phyloP scores from a whole-genome alignment of 2,888 invertebrate genomes.

The Drosophila anomalata region DNA sequence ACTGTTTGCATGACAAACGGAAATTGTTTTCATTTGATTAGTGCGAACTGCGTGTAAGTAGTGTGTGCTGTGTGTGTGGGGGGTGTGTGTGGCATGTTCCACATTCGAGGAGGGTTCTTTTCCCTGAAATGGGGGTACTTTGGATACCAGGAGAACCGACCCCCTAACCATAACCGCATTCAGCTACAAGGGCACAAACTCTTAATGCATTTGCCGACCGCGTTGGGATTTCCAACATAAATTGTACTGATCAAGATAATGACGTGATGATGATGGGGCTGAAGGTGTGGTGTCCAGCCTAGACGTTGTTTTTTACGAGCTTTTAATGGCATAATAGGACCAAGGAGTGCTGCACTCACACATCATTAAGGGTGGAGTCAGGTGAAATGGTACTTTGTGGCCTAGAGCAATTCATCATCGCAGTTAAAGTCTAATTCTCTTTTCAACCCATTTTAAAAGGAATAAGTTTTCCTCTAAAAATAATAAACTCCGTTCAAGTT shows the following conservation, averaged over 20 bases:
- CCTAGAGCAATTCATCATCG: constrained; percentile 16
- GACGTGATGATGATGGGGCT: constrained; percentile 21
- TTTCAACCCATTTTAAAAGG: constrained; percentile 3
- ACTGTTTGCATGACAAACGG: constrained; percentile 73
- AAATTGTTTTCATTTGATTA: constrained; percentile 76
- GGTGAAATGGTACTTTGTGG: constrained; percentile 9
- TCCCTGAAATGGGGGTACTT: constrained; percentile 11
- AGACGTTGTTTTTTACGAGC: constrained; percentile 36
- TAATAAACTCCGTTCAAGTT: neutral
- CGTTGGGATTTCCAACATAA: constrained; percentile 44
- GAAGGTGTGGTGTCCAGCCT: constrained; percentile 41
- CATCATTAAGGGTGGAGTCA: constrained; percentile 19
- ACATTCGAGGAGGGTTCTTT: constrained; percentile 4
- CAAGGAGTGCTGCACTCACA: constrained; percentile 35
- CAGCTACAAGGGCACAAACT: constrained; percentile 66
- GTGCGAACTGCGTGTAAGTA: constrained; percentile 49
- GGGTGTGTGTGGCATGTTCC: constrained; percentile 17
- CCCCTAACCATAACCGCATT: constrained; percentile 49
- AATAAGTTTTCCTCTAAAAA: neutral
- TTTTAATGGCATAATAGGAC: constrained; percentile 40
- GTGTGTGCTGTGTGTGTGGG: constrained; percentile 17
- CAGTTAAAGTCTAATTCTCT: constrained; percentile 7
- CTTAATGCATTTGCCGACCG: constrained; percentile 58
- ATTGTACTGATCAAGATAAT: constrained; percentile 40
- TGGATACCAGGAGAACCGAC: constrained; percentile 22